A percentile compares a stretch with the other conserved stretches of the same genome.
Conservation (phyloP, 2,888 invertebrate species). For the Nomada fucata region DNA sequence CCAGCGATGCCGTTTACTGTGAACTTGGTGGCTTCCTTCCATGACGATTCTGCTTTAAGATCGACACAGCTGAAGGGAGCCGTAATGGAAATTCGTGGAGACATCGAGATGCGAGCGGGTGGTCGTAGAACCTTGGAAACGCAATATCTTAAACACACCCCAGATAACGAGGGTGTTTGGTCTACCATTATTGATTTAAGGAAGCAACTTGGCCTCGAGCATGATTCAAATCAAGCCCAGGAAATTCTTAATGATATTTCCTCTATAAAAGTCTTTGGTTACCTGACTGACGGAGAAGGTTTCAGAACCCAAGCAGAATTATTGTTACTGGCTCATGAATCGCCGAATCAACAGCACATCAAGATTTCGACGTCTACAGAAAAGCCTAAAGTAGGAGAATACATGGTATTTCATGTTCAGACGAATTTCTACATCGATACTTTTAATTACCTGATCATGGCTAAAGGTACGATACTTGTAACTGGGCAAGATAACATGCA, state of each 20-base stretch:
- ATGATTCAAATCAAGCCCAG: slow-evolving; percentile 86
- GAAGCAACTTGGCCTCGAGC: slow-evolving; percentile 87
- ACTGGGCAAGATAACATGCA: slow-evolving; percentile 94
- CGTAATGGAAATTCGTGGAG: slow-evolving; percentile 88
- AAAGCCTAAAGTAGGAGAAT: slow-evolving; percentile 94
- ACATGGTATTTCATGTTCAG: slow-evolving; percentile 96
- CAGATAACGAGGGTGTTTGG: slow-evolving; percentile 91
- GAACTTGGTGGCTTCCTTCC: slow-evolving; percentile 94
- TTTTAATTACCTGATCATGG: slow-evolving; percentile 96
- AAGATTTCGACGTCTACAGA: slow-evolving; percentile 94
- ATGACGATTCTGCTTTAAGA: slow-evolving; percentile 94
- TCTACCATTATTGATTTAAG: slow-evolving; percentile 91
- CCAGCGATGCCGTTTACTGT: slow-evolving; percentile 95
- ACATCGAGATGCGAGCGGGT: slow-evolving; percentile 87
- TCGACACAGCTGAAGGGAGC: slow-evolving; percentile 87
- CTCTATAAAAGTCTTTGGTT: slow-evolving; percentile 89
- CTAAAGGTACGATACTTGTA: slow-evolving; percentile 95
- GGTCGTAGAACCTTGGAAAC: slow-evolving; percentile 88
- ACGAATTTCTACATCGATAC: slow-evolving; percentile 95
- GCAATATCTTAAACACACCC: slow-evolving; percentile 87
- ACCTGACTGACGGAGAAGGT: slow-evolving; percentile 89
- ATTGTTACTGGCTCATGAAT: slow-evolving; percentile 91
- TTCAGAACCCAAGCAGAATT: slow-evolving; percentile 89
- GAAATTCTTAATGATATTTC: slow-evolving; percentile 88
- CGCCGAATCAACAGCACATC: slow-evolving; percentile 92